Percentiles rank a stretch among this genome's conserved stretches.
phyloP scores from a whole-genome alignment of 2,888 invertebrate species.

The Mayetiola destructor region DNA sequence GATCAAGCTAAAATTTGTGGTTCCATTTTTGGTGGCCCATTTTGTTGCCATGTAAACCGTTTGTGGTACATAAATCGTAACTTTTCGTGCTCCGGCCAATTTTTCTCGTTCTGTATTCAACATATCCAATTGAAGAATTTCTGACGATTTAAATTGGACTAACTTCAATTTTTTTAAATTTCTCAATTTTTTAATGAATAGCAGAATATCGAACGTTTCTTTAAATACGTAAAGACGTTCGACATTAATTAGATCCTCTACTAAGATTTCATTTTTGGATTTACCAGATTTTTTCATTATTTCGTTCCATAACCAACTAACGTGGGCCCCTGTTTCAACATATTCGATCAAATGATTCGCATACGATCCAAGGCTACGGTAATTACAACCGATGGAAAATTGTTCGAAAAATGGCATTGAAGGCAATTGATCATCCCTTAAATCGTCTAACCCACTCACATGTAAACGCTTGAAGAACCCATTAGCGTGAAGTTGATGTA shows the following conservation, averaged over 20 bases:
- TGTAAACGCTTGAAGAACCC: not conserved
- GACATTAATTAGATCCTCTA: not conserved
- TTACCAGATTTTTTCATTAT: not conserved
- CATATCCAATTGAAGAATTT: not conserved
- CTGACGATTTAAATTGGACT: not conserved
- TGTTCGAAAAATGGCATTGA: not conserved
- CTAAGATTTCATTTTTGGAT: not conserved
- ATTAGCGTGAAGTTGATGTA: not conserved
- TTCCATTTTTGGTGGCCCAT: not conserved
- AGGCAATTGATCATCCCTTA: not conserved
- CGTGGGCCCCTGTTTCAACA: not conserved
- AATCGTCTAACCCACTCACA: not conserved
- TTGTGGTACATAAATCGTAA: not conserved
- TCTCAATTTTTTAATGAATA: not conserved
- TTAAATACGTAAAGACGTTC: not conserved
- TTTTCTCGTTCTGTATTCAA: not conserved
- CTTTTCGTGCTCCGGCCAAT: not conserved
- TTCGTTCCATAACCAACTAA: not conserved
- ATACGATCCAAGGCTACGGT: not conserved
- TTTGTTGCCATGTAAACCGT: not conserved
- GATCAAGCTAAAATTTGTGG: not conserved
- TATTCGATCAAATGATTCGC: not conserved
- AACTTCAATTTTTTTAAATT: not conserved
- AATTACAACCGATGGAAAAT: not conserved
- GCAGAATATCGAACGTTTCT: conserved; percentile 1